Percentiles rank a stretch among this genome's conserved stretches.
These are phyloP conservation scores for Poecilia velifera DNA, from an alignment of 2,797 vertebrate species.

Conservation along the genomic window DNA sequence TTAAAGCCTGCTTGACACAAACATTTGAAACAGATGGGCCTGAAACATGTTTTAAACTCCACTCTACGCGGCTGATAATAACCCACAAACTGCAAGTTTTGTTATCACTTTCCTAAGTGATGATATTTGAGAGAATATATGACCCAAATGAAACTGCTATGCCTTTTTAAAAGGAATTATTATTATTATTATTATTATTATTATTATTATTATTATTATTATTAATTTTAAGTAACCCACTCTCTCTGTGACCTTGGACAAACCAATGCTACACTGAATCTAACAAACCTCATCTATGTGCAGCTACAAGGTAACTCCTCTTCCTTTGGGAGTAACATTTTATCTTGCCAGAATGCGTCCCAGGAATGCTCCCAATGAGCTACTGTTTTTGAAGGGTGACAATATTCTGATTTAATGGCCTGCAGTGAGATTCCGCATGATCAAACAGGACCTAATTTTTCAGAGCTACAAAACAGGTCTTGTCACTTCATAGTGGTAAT, in stretches of 20 bases:
- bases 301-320: conserved; percentile 31
- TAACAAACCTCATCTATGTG: conserved; percentile 11
- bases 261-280: conserved; percentile 39
- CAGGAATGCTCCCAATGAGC: conserved; percentile 10
- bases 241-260: conserved; percentile 22
- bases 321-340: conserved; percentile 15
- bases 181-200: not conserved
- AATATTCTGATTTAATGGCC: not conserved
- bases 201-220: conserved; percentile 12
- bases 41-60: conserved; percentile 33
- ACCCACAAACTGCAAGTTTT: conserved; percentile 34
- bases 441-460: not conserved
- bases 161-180: not conserved
- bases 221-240: conserved; percentile 31
- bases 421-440: conserved; percentile 3
- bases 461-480: not conserved
- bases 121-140: conserved; percentile 47
- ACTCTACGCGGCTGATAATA: conserved; percentile 38
- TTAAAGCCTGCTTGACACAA: conserved; percentile 32
- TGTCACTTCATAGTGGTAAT: not conserved
- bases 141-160: conserved; percentile 43
- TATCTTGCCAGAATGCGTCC: conserved; percentile 20
- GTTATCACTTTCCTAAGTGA: conserved; percentile 30
- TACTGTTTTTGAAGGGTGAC: conserved; percentile 25
- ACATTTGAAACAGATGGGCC: conserved; percentile 48